Conservation (phyloP, 2,113 vertebrate species). For the Psilopsiagon aurifrons region DNA sequence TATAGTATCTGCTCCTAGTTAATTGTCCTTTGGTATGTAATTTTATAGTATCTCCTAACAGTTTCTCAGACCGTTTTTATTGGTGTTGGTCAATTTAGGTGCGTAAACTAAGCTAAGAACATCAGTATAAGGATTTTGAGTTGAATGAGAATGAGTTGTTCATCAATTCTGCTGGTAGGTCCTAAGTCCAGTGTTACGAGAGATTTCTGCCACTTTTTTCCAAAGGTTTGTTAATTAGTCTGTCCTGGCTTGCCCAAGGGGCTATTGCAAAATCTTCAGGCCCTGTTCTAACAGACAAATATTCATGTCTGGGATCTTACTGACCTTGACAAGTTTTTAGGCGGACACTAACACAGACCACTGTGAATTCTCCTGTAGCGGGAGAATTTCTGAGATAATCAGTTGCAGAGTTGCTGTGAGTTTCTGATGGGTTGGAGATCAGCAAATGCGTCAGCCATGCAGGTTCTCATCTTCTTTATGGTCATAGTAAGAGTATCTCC, state of each 20-base stretch:
- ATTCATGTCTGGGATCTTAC: neutral
- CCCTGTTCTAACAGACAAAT: neutral
- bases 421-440: neutral
- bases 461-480: neutral
- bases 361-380: neutral
- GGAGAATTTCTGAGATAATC: neutral
- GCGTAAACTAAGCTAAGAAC: neutral
- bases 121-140: neutral
- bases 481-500: neutral
- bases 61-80: neutral
- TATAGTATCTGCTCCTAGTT: conserved; percentile 4
- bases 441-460: neutral
- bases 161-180: neutral
- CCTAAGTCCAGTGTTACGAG: neutral
- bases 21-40: conserved; percentile 18
- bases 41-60: neutral
- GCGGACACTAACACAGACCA: neutral
- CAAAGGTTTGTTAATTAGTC: neutral
- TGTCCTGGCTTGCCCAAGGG: neutral
- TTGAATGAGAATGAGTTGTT: neutral
- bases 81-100: neutral
- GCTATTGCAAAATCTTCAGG: neutral
- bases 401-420: neutral
- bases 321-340: neutral
- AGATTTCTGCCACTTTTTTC: neutral